Conservation (phyloP, 1,140 invertebrate species). For the Pomacea maculata region DNA sequence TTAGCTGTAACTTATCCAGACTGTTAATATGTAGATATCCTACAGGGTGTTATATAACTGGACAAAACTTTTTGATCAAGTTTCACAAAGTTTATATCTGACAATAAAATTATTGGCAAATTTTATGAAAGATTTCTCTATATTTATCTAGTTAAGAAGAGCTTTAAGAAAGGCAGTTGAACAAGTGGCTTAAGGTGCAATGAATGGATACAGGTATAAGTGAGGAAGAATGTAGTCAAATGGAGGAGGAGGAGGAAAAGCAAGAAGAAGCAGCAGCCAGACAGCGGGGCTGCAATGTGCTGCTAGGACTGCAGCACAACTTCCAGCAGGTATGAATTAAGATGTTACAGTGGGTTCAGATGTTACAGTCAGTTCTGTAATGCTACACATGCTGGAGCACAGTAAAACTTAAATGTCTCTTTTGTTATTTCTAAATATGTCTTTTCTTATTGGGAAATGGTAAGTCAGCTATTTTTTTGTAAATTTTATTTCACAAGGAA, state of each 20-base stretch:
- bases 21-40: no score
- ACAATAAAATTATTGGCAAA: no score
- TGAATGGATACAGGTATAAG: conserved; percentile 40
- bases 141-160: no score
- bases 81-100: no score
- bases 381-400: not conserved
- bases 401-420: no score
- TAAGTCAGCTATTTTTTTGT: not conserved
- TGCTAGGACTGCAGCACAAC: conserved; percentile 50
- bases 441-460: not conserved
- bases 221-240: conserved; percentile 48
- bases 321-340: conserved; percentile 43
- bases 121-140: no score
- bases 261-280: conserved; percentile 54
- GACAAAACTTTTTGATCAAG: no score
- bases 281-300: conserved; percentile 46
- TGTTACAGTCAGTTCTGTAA: not conserved
- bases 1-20: not conserved
- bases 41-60: no score
- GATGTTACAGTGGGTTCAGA: not conserved
- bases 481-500: conserved; percentile 36
- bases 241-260: conserved; percentile 51
- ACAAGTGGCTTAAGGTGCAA: no score
- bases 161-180: no score
- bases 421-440: not conserved